phyloP scores from a whole-genome alignment of 2,888 invertebrate genomes.

The Hymenopus coronatus region DNA sequence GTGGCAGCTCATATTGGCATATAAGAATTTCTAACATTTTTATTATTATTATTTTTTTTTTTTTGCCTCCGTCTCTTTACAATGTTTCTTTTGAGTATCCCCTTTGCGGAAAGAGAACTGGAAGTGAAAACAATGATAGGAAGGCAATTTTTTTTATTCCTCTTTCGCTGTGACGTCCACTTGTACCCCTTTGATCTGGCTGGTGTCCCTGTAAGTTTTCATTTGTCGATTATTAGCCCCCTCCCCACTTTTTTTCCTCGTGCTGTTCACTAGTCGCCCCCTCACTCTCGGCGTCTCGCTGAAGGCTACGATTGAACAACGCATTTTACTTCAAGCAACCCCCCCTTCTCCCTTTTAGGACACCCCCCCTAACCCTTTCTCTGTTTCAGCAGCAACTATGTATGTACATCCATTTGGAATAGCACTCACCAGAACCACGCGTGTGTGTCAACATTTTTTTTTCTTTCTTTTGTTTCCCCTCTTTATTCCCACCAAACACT shows the following conservation, averaged over 20 bases:
- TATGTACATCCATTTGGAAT: conserved; percentile 2
- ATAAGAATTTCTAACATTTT: neutral
- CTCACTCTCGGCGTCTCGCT: conserved; percentile 6
- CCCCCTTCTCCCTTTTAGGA: conserved; percentile 11
- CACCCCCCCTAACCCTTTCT: neutral
- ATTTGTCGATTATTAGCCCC: conserved; percentile 18
- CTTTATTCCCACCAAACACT: neutral
- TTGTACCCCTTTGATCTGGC: neutral
- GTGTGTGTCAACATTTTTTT: neutral
- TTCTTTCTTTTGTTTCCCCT: neutral
- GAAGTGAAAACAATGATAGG: neutral
- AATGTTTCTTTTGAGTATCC: neutral
- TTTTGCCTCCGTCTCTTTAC: neutral
- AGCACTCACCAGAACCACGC: conserved; percentile 4
- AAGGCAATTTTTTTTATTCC: neutral
- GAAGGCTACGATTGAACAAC: conserved; percentile 16
- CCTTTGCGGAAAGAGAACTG: neutral
- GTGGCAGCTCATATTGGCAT: neutral
- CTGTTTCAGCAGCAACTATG: neutral
- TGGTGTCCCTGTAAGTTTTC: conserved; percentile 8
- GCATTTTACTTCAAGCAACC: neutral
- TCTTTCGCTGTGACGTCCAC: neutral
- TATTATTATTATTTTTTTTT: neutral
- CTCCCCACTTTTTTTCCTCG: neutral
- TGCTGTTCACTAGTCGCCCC: conserved; percentile 1